These are phyloP conservation scores for Cynoglossus semilaevis DNA, from an alignment of 2,113 vertebrate species.

Conservation along the genomic window DNA sequence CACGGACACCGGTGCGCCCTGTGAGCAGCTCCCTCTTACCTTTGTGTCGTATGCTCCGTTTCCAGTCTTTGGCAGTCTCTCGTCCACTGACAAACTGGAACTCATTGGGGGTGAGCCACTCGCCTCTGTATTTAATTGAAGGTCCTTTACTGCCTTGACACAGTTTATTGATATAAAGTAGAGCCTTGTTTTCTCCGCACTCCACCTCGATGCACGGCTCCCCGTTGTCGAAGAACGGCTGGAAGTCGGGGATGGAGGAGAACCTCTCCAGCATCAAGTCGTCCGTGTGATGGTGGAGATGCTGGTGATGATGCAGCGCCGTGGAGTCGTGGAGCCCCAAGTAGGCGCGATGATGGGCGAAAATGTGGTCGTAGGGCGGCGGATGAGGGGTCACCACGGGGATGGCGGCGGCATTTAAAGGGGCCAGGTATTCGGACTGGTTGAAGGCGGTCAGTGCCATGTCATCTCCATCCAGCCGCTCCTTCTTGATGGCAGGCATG, in stretches of 20 bases:
- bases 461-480: slow-evolving; percentile 90
- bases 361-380: slow-evolving; percentile 86
- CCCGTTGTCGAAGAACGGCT: slow-evolving; percentile 93
- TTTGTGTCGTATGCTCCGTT: slow-evolving; percentile 96
- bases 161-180: slow-evolving; percentile 95
- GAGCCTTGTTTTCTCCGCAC: slow-evolving; percentile 94
- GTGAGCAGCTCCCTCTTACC: slow-evolving; percentile 73
- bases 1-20: neutral
- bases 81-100: slow-evolving; percentile 98
- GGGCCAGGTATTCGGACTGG: slow-evolving; percentile 87
- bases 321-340: slow-evolving; percentile 82
- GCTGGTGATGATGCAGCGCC: slow-evolving; percentile 77
- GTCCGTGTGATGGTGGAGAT: slow-evolving; percentile 83
- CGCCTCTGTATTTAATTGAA: slow-evolving; percentile 94
- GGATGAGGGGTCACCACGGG: slow-evolving; percentile 88
- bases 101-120: slow-evolving; percentile 98
- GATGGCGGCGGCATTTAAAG: slow-evolving; percentile 85
- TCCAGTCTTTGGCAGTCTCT: slow-evolving; percentile 99
- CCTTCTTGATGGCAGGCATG: slow-evolving; percentile 98
- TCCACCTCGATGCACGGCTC: slow-evolving; percentile 98
- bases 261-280: slow-evolving; percentile 91
- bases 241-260: slow-evolving; percentile 91
- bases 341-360: slow-evolving; percentile 83
- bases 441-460: slow-evolving; percentile 89
- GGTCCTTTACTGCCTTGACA: slow-evolving; percentile 98